Percentiles rank a stretch among this genome's conserved stretches.
These are phyloP conservation scores for Acleris sparsana DNA, from an alignment of 2,888 invertebrate species.

Conservation along the genomic window DNA sequence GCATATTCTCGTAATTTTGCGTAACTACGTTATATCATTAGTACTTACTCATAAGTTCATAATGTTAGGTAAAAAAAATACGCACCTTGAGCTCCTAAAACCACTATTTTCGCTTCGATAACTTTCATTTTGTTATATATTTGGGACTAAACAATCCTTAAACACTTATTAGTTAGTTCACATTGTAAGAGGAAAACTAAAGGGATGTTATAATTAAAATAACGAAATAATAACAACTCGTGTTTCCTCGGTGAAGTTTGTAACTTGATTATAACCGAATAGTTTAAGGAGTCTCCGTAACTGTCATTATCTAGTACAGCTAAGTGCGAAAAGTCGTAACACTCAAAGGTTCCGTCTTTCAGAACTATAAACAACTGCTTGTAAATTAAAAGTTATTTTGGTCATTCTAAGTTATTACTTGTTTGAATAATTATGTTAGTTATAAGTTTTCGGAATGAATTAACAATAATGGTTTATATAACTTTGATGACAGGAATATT, in stretches of 20 bases:
- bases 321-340: too few relatives aligned
- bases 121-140: slow-evolving; percentile 85
- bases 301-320: slow-evolving; percentile 4
- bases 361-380: too few relatives aligned
- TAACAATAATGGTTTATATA: too few relatives aligned
- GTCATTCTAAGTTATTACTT: too few relatives aligned
- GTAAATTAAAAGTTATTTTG: too few relatives aligned
- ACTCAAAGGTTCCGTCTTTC: too few relatives aligned
- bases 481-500: too few relatives aligned
- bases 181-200: slow-evolving; percentile 23
- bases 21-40: slow-evolving; percentile 32
- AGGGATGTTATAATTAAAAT: slow-evolving; percentile 11
- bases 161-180: slow-evolving; percentile 11
- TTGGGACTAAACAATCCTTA: slow-evolving; percentile 35
- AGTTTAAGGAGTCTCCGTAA: slow-evolving; percentile 5
- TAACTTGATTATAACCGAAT: slow-evolving; percentile 10
- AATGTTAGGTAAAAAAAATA: slow-evolving; percentile 31
- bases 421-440: too few relatives aligned
- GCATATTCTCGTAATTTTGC: slow-evolving; percentile 18
- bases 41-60: too few relatives aligned
- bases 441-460: too few relatives aligned
- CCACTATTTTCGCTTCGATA: slow-evolving; percentile 92
- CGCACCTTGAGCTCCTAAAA: slow-evolving; percentile 92
- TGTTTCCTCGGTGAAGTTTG: slow-evolving; percentile 21
- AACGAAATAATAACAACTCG: slow-evolving; percentile 20